A percentile compares a stretch with the other conserved stretches of the same genome.
Evolutionary conservation across 2,113 vertebrate genomes (phyloP).

Genomic region (Nasalis larvatus): DNA sequence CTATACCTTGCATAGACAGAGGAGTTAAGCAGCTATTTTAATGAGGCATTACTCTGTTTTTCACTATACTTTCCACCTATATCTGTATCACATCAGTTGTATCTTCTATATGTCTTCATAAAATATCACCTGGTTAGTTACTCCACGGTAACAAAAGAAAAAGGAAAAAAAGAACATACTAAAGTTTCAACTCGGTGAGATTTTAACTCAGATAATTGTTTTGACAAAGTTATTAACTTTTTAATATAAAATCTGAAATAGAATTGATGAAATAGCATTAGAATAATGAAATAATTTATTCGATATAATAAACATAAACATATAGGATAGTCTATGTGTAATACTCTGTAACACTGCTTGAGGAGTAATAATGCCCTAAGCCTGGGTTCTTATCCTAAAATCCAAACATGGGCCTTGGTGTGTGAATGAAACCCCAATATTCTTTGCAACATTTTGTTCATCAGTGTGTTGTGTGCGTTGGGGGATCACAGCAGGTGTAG

Average conservation of each 20-base stretch:
- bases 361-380: neutral
- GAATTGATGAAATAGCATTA: neutral
- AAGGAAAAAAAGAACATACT: neutral
- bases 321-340: neutral
- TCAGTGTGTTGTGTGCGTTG: neutral
- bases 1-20: no score
- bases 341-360: neutral
- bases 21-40: neutral
- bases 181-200: neutral
- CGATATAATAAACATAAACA: neutral
- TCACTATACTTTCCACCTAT: neutral
- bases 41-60: neutral
- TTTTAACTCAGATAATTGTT: constrained; percentile 1
- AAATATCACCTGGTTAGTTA: neutral
- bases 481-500: neutral
- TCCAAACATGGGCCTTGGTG: no score
- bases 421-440: neutral
- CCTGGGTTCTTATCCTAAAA: neutral
- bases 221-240: neutral
- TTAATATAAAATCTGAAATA: neutral
- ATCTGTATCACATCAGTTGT: neutral
- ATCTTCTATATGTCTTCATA: neutral
- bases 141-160: neutral
- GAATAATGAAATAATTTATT: neutral
- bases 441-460: neutral